phyloP scores from a whole-genome alignment of 2,888 invertebrate genomes.

The Geotrupes spiniger region DNA sequence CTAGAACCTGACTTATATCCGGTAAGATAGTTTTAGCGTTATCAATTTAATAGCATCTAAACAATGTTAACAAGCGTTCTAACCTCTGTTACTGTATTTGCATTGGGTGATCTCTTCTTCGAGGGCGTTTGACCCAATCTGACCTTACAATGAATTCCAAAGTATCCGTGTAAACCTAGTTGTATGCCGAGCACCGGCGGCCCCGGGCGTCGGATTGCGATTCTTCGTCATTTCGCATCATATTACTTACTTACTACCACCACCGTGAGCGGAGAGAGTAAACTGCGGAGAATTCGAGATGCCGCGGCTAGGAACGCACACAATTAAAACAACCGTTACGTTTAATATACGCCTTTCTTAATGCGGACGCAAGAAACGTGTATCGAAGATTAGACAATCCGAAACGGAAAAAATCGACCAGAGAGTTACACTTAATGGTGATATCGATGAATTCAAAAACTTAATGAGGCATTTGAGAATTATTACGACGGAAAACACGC shows the following conservation, averaged over 20 bases:
- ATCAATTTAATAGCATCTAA: constrained; percentile 7
- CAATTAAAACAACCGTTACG: constrained; percentile 4
- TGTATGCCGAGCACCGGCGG: constrained; percentile 2
- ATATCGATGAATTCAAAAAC: no score
- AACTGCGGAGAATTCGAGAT: neutral
- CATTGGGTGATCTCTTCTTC: constrained; percentile 6
- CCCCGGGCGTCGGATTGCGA: constrained; percentile 1
- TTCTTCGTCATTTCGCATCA: constrained; percentile 6
- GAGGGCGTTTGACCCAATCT: constrained; percentile 8
- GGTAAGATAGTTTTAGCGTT: constrained; percentile 6
- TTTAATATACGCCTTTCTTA: constrained; percentile 2
- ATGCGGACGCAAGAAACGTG: no score
- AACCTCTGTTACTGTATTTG: constrained; percentile 6
- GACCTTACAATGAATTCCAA: constrained; percentile 5
- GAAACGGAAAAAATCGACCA: no score
- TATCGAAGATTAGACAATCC: no score
- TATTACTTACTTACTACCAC: constrained; percentile 1
- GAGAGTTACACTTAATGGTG: no score
- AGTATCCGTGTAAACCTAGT: constrained; percentile 7
- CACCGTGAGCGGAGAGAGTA: no score
- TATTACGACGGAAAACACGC: no score
- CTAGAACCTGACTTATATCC: constrained; percentile 2
- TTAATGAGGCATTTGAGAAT: no score
- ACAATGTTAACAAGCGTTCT: constrained; percentile 8
- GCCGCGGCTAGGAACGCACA: constrained; percentile 1